A percentile compares a stretch with the other conserved stretches of the same genome.
Evolutionary conservation across 2,113 vertebrate genomes (phyloP).

Genomic region (Epinephelus moara): DNA sequence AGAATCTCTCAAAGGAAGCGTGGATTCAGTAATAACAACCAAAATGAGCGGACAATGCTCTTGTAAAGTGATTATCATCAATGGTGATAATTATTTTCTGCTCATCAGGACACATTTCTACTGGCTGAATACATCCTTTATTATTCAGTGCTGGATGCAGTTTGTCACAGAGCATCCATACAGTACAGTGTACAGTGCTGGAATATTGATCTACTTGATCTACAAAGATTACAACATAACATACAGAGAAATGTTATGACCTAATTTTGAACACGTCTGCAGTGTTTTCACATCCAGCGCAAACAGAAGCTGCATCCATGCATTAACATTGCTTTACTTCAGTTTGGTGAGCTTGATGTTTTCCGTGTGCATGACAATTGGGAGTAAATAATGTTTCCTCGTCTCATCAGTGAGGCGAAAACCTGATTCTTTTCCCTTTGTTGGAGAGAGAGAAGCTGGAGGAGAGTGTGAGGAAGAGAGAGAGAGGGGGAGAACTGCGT

Average conservation of each 20-base stretch:
- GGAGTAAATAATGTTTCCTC: slow-evolving; percentile 35
- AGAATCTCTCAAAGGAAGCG: slow-evolving; percentile 35
- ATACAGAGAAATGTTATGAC: not conserved
- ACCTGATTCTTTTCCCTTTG: slow-evolving; percentile 47
- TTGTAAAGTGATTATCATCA: slow-evolving; percentile 41
- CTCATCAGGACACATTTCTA: slow-evolving; percentile 28
- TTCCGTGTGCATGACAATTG: slow-evolving; percentile 33
- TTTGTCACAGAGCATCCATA: not conserved
- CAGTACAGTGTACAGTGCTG: not conserved
- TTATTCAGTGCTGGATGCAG: not conserved
- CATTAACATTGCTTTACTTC: slow-evolving; percentile 39
- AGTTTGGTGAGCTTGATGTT: slow-evolving; percentile 33
- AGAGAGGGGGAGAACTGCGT: not conserved
- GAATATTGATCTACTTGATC: not conserved
- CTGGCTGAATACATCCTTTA: slow-evolving; percentile 1
- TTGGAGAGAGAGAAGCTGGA: slow-evolving; percentile 15
- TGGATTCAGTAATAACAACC: slow-evolving; percentile 25
- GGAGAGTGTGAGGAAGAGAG: not conserved
- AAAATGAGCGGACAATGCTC: slow-evolving; percentile 36
- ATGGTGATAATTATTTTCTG: slow-evolving; percentile 12
- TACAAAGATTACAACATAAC: not conserved
- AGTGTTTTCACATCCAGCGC: not conserved
- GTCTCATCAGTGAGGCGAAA: not conserved
- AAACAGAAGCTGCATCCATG: slow-evolving; percentile 8
- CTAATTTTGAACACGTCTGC: not conserved